A percentile compares a stretch with the other conserved stretches of the same genome.
Conservation (phyloP, 2,797 vertebrate species). For the Dallia pectoralis region DNA sequence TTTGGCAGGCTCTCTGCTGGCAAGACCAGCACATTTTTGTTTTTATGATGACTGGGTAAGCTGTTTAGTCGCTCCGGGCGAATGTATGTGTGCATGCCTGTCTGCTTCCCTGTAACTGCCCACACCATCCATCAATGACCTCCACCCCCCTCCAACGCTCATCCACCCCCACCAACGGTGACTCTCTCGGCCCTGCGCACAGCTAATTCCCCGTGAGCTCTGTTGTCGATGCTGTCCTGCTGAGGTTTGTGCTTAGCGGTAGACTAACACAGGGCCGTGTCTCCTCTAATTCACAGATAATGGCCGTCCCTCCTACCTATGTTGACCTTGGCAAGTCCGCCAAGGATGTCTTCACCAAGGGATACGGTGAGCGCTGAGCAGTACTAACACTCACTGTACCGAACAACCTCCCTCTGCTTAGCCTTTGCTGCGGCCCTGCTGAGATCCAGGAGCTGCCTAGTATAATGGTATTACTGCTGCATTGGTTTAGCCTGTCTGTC, state of each 20-base stretch:
- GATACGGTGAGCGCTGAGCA: constrained; percentile 84
- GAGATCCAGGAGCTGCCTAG: background rate
- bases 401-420: too few relatives aligned
- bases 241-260: background rate
- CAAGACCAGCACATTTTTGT: background rate
- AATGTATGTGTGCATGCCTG: background rate
- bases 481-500: background rate
- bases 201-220: background rate
- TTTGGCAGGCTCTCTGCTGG: background rate
- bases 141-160: background rate
- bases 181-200: background rate
- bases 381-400: background rate
- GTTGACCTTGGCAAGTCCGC: constrained; percentile 93
- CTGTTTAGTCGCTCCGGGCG: background rate
- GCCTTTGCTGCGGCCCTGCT: background rate
- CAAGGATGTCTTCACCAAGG: constrained; percentile 94
- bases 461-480: background rate
- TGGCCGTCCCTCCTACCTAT: constrained; percentile 93
- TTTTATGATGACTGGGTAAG: background rate
- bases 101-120: background rate
- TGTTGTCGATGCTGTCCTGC: background rate
- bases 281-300: constrained; percentile 72
- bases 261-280: background rate
- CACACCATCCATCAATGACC: constrained; percentile 29
- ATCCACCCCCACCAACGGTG: background rate